Percentiles rank a stretch among this genome's conserved stretches.
These are phyloP conservation scores for Dromas ardeola DNA, from an alignment of 2,113 vertebrate species.

Conservation along the genomic window DNA sequence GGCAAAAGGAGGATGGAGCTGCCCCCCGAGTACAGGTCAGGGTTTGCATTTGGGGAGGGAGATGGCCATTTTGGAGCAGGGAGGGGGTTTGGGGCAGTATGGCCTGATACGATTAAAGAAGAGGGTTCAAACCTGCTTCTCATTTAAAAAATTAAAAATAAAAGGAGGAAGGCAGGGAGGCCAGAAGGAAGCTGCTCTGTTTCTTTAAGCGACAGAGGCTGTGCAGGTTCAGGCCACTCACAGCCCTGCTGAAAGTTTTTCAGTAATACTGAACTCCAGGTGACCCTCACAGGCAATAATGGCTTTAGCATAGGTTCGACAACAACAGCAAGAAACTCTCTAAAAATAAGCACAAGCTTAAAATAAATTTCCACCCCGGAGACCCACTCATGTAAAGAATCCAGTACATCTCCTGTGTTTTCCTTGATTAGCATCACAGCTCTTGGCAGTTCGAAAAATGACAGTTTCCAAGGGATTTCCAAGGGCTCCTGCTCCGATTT, in stretches of 20 bases:
- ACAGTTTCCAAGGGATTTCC: conserved; percentile 61
- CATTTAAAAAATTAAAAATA: not conserved
- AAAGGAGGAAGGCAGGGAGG: not conserved
- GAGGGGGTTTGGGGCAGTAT: not conserved
- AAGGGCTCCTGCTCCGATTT: conserved; percentile 46
- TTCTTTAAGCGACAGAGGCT: conserved; percentile 40
- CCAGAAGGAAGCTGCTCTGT: not conserved
- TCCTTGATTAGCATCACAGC: conserved; percentile 65
- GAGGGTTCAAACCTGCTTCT: not conserved
- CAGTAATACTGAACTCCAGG: conserved; percentile 70
- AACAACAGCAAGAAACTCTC: conserved; percentile 63
- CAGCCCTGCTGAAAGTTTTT: conserved; percentile 31
- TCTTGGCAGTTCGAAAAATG: conserved; percentile 36
- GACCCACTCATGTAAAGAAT: conserved; percentile 50
- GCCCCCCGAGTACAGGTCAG: not conserved
- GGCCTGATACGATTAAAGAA: not conserved
- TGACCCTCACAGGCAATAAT: conserved; percentile 73
- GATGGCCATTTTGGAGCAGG: not conserved
- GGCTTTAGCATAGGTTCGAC: conserved; percentile 75
- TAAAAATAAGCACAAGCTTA: conserved; percentile 71
- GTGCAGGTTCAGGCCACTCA: conserved; percentile 5
- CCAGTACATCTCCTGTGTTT: conserved; percentile 11
- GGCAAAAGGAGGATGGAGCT: not conserved
- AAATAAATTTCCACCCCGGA: conserved; percentile 69
- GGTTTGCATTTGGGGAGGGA: not conserved